phyloP scores from a whole-genome alignment of 1,140 invertebrate genomes.

The Nebria ingens region DNA sequence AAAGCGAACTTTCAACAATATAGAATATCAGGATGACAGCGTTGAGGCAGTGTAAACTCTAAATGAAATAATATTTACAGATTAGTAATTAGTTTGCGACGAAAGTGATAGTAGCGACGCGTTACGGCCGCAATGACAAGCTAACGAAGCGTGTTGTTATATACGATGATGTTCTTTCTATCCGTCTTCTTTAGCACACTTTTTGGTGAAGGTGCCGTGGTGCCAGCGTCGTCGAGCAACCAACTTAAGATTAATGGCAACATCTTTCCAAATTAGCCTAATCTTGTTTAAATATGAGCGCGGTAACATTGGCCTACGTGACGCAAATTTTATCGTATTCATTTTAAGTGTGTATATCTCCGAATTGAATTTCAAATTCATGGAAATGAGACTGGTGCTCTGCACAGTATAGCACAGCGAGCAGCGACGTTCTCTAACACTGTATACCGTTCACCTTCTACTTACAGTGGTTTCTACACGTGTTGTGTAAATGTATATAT shows the following conservation, averaged over 20 bases:
- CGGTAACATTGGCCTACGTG: slow-evolving; percentile 18
- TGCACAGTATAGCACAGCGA: too few relatives aligned
- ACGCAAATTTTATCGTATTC: slow-evolving; percentile 18
- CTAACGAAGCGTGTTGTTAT: slow-evolving; percentile 5
- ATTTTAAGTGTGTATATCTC: slow-evolving; percentile 19
- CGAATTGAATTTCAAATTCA: slow-evolving; percentile 21
- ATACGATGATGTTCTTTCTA: too few relatives aligned
- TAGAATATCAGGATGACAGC: too few relatives aligned
- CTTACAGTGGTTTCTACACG: too few relatives aligned
- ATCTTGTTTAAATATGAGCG: slow-evolving; percentile 22
- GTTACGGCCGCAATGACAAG: neutral
- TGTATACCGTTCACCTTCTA: too few relatives aligned
- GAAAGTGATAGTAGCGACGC: neutral
- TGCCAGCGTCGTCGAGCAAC: neutral
- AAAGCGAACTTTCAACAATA: too few relatives aligned
- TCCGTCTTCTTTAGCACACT: too few relatives aligned
- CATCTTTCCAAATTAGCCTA: slow-evolving; percentile 19
- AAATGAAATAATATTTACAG: slow-evolving; percentile 10
- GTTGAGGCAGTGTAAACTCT: neutral
- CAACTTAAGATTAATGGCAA: slow-evolving; percentile 15
- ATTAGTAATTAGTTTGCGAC: slow-evolving; percentile 7
- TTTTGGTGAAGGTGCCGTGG: neutral
- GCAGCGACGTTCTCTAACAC: too few relatives aligned
- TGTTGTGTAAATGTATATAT: too few relatives aligned
- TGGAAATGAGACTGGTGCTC: slow-evolving; percentile 17